Percentiles rank a stretch among this genome's conserved stretches.
phyloP scores from a whole-genome alignment of 2,797 vertebrate species.

The Cygnus olor region DNA sequence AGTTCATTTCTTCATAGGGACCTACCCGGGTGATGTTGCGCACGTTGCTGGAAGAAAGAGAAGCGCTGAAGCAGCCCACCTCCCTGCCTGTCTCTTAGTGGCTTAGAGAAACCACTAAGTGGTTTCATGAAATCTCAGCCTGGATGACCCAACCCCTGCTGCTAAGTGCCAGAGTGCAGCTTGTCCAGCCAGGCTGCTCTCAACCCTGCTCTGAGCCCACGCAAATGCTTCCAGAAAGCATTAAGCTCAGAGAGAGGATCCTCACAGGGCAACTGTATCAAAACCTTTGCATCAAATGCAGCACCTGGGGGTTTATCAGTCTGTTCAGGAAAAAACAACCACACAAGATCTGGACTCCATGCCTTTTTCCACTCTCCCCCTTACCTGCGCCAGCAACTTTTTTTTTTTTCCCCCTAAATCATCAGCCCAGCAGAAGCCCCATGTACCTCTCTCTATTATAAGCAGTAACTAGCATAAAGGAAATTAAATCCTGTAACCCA shows the following conservation, averaged over 20 bases:
- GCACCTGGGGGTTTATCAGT: not conserved
- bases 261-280: not conserved
- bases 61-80: not conserved
- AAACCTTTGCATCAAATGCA: not conserved
- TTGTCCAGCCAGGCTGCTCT: not conserved
- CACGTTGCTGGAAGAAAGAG: not conserved
- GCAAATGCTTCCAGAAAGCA: not conserved
- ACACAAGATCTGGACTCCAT: rapidly evolving
- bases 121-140: not conserved
- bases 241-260: not conserved
- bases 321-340: not conserved
- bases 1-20: not conserved
- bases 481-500: not conserved
- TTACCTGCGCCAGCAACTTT: not conserved
- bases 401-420: not conserved
- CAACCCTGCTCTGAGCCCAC: not conserved
- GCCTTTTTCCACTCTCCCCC: too few species aligned
- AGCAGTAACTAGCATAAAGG: too few species aligned
- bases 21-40: too few species aligned
- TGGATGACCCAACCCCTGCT: not conserved
- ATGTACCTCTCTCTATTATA: not conserved
- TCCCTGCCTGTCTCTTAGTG: not conserved
- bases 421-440: not conserved
- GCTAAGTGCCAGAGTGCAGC: rapidly evolving
- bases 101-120: not conserved